Evolutionary conservation across 2,113 vertebrate species (phyloP), one percentile per base, ranked within the genome.

Genomic region (Todiramphus saurophagus): DNA sequence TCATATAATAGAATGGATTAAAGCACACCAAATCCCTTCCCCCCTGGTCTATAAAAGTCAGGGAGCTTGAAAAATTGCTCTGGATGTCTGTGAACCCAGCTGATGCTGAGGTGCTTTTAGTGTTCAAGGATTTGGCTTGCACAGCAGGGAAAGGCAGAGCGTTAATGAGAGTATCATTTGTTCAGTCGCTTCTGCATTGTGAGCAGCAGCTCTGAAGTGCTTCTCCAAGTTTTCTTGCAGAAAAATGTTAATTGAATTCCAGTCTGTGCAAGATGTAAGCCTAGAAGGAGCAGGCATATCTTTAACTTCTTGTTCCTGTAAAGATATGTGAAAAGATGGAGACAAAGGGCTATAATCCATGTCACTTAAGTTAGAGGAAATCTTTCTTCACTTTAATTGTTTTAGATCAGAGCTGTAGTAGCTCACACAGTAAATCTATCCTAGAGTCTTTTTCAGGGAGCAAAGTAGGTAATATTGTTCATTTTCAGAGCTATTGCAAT

Each of bases 71-170:
- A 96, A 93, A 96, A 95, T 94, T 13, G 33, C 84, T 63, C 44
- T 94, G 78, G 74, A 76, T 96, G 94, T 66, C 83, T 96, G 91
- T 89, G 90, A 97, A 94, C 77, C 83, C 94, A 94, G 91, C 87
- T 94, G 95, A 96, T 94, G 83, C 89, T 69, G 92, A 84, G 89
- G 95, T 89, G 87, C 94, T 96, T 96, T 96, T 93, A 94, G 93
- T 18, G 77, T 89, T 96, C 48, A 55, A 94, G 94, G 94, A 89
- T 94, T 93, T 87, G 93, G 89, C 95, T 97, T 67, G 83, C 95
- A 3, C 95, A 96, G 96, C 96, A 93, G 96, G 94, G 94, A 93
- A 53, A 92, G 83, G 87, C 94, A 95, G 95, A 89, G 88, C 55
- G 0, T 86, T 96, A 96, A 96, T 94, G 92, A 95, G 87, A 87